phyloP scores from a whole-genome alignment of 2,888 invertebrate species.

The Geophilus truncorum region DNA sequence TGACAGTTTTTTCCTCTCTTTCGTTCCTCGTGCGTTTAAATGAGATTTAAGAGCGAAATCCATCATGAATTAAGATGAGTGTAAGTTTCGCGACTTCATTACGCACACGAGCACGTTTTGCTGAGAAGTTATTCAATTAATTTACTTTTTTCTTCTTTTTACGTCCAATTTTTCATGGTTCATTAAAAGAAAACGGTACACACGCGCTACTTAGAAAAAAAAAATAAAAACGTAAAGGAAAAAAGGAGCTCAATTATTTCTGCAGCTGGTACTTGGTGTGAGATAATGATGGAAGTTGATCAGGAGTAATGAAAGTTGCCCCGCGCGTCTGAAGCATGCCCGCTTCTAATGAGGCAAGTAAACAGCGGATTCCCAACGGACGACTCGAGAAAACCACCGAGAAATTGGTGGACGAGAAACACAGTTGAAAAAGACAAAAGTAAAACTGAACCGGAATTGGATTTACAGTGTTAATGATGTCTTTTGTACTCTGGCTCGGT shows the following conservation, averaged over 20 bases:
- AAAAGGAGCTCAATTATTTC: conserved; percentile 1
- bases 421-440: background rate
- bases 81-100: conserved; percentile 10
- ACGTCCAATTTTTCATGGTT: background rate
- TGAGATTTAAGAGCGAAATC: conserved; percentile 10
- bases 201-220: background rate
- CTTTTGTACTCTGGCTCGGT: too few relatives aligned
- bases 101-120: conserved; percentile 14
- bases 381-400: background rate
- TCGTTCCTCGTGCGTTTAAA: background rate
- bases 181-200: background rate
- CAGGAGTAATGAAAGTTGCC: conserved; percentile 10
- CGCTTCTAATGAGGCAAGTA: conserved; percentile 12
- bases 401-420: background rate
- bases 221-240: background rate
- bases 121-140: background rate
- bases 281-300: conserved; percentile 27
- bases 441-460: background rate
- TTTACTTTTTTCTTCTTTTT: background rate
- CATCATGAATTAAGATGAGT: conserved; percentile 13
- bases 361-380: conserved; percentile 1
- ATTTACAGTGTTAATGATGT: background rate
- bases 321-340: background rate
- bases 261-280: background rate
- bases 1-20: background rate